Evolutionary conservation across 2,797 vertebrate genomes (phyloP), one percentile per base, ranked within the genome.

Genomic region (Gymnothorax reevesii): DNA sequence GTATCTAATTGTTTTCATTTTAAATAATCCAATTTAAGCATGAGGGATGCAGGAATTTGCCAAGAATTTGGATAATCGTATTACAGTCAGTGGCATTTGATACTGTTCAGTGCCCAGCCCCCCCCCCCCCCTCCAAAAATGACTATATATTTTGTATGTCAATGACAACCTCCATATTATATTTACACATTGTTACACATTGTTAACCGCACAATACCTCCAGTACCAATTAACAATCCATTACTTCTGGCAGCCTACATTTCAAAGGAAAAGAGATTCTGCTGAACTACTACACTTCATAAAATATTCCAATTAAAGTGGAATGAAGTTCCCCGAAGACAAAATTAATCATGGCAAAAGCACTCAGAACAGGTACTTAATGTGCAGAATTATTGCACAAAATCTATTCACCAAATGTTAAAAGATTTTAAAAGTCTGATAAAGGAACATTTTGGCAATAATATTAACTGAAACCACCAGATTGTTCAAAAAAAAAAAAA

Each of bases 361-460:
- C 57, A 54, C n/a, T 54, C 1, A 57, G 57, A 2, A 82, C 12
- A 54, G 57, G 7, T 57, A 42, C 33, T 42, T 42, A 42, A 42
- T 42, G 33, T 57, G 7, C 25, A 82, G 8, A 22, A 57, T 82
- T 82, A 82, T 82, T 82, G n/a, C 54, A 82, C 57, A 82, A 82
- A 82, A 52, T n/a, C 55, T 82, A 25, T 20, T 12, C 57, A n/a
- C 15, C 20, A 49, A 15, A 42, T 52, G 4, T 79, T 52, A 79
- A 2, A 52, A 2, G 7, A 49, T 13, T 20, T 54, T 79, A 33
- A 75, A 4, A 3, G 42, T 52, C 7, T 79, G 75, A 79, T 79
- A 25, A 79, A 79, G 52, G 4, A 54, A 54, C 10, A 77, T 13
- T 73, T 73, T 27, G 8, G 10, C 0, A 22, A 77, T 77, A 13